These are phyloP conservation scores for Euthynnus affinis DNA, from an alignment of 2,797 vertebrate genomes.

Conservation along the genomic window DNA sequence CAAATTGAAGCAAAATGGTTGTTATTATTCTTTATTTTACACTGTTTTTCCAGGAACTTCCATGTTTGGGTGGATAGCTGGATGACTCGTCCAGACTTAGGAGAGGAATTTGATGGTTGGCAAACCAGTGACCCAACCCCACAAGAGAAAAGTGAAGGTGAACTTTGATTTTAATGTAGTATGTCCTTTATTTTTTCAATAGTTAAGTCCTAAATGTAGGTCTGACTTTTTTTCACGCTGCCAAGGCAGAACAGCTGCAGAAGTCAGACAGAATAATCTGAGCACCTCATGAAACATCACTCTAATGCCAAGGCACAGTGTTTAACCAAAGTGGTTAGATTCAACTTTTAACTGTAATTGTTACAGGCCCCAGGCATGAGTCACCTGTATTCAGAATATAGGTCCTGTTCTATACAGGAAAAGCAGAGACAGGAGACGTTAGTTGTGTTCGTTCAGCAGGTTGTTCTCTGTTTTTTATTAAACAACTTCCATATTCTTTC, in stretches of 20 bases:
- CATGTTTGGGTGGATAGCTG: slow-evolving; percentile 94
- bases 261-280: background rate
- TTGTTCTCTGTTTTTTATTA: too few species aligned
- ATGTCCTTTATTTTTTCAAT: background rate
- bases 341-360: too few species aligned
- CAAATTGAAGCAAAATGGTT: background rate
- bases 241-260: background rate
- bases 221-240: background rate
- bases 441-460: too few species aligned
- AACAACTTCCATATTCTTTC: too few species aligned
- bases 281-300: background rate
- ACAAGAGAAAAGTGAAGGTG: slow-evolving; percentile 93
- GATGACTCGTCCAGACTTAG: slow-evolving; percentile 91
- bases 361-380: too few species aligned
- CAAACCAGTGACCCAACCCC: slow-evolving; percentile 92
- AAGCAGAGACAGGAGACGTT: too few species aligned
- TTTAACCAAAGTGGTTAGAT: background rate
- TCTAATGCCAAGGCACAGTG: background rate
- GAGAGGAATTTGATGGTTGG: slow-evolving; percentile 86
- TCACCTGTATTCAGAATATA: too few species aligned
- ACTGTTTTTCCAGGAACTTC: slow-evolving; percentile 87
- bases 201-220: background rate
- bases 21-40: background rate
- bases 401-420: too few species aligned
- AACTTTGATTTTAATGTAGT: slow-evolving; percentile 1